These are phyloP conservation scores for Aeoliscus strigatus DNA, from an alignment of 2,797 vertebrate species.

Conservation along the genomic window DNA sequence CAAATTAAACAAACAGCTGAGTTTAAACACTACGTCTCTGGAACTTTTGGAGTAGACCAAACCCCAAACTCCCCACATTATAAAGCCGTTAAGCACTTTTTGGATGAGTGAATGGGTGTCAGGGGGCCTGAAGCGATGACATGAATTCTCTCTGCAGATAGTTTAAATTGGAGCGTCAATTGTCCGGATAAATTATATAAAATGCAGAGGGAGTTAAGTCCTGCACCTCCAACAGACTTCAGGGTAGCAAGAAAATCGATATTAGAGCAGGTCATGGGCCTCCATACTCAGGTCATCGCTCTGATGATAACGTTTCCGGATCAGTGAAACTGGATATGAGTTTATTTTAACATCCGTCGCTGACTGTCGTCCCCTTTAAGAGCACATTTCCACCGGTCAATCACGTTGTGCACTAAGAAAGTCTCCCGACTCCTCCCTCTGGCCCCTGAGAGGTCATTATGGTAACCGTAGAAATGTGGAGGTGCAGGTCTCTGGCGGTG, in stretches of 20 bases:
- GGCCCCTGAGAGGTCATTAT: slow-evolving; percentile 60
- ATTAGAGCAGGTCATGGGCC: no score
- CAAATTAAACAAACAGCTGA: slow-evolving; percentile 13
- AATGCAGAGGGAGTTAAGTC: neutral
- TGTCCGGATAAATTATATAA: neutral
- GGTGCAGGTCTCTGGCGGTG: slow-evolving; percentile 26
- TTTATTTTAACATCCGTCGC: no score
- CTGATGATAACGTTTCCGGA: no score
- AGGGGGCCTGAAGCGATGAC: neutral
- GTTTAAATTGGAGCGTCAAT: slow-evolving; percentile 13
- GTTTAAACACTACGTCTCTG: slow-evolving; percentile 5
- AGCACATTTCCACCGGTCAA: no score
- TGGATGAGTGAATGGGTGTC: slow-evolving; percentile 3
- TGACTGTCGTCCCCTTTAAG: no score
- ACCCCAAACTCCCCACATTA: no score
- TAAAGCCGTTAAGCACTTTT: neutral
- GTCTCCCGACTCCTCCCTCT: slow-evolving; percentile 17
- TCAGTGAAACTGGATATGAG: no score
- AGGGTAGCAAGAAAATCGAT: no score
- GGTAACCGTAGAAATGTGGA: slow-evolving; percentile 35
- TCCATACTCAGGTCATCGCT: no score
- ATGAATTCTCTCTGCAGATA: slow-evolving; percentile 3
- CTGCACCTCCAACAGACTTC: neutral
- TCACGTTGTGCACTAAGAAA: neutral
- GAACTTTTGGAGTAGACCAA: no score